phyloP scores from a whole-genome alignment of 2,797 vertebrate species.

The Rousettus madagascariensis region DNA sequence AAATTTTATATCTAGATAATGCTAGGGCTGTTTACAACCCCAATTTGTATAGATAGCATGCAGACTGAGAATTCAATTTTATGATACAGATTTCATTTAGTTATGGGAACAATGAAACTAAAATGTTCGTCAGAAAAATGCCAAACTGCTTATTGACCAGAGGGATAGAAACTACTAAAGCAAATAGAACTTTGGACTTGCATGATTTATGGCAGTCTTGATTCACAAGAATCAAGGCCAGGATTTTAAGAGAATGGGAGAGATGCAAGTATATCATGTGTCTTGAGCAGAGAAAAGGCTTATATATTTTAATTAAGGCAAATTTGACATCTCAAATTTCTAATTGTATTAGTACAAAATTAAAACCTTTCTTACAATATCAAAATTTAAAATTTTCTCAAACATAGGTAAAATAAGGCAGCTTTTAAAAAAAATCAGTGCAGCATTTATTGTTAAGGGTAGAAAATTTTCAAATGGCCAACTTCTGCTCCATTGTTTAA shows the following conservation, averaged over 20 bases:
- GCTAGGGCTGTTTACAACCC: conserved; percentile 8
- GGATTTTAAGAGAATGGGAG: background rate
- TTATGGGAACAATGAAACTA: conserved; percentile 8
- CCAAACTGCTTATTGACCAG: conserved; percentile 33
- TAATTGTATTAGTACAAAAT: background rate
- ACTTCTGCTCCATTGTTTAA: too few species aligned
- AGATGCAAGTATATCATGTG: background rate
- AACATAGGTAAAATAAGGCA: background rate
- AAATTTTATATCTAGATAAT: conserved; percentile 51
- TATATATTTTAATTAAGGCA: background rate
- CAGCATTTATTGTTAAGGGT: background rate
- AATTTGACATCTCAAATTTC: background rate
- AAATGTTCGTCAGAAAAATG: conserved; percentile 47
- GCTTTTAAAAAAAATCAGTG: background rate
- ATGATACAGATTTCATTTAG: conserved; percentile 24
- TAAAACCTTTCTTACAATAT: background rate
- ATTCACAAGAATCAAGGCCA: background rate
- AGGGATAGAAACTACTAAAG: background rate
- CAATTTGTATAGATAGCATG: conserved; percentile 44
- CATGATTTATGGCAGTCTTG: background rate
- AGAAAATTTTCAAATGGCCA: too few species aligned
- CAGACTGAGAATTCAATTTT: conserved; percentile 35
- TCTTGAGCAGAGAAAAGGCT: background rate
- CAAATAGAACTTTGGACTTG: conserved; percentile 19
- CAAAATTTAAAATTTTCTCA: background rate